Percentiles rank a stretch among this genome's conserved stretches.
Conservation (phyloP, 2,113 vertebrate species). For the Brachypteracias leptosomus region DNA sequence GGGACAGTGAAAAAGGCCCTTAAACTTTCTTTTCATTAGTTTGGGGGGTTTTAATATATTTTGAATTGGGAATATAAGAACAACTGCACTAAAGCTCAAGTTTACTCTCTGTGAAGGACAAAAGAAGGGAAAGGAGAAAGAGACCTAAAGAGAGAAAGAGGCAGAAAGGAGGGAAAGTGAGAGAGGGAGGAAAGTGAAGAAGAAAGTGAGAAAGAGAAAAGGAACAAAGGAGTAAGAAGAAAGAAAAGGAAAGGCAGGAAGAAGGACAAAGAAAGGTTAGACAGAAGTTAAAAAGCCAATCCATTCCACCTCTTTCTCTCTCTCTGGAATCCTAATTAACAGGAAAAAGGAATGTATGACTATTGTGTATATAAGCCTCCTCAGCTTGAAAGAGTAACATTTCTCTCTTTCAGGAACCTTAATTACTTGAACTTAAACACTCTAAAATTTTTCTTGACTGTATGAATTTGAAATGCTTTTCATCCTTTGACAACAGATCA, state of each 20-base stretch:
- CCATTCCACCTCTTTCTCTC: not conserved
- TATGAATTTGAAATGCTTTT: not conserved
- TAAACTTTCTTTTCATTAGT: not conserved
- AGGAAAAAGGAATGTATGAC: not conserved
- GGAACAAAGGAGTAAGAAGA: not conserved
- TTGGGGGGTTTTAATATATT: accelerated
- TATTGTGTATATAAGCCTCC: not conserved
- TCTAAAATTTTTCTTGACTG: not conserved
- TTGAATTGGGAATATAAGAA: not conserved
- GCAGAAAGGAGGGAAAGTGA: not conserved
- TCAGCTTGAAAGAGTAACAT: not conserved
- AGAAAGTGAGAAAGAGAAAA: not conserved
- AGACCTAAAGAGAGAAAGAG: not conserved
- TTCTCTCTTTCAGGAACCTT: not conserved
- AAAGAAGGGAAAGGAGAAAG: not conserved
- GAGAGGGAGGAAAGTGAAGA: not conserved
- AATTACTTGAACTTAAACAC: not conserved
- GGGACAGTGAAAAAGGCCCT: not conserved
- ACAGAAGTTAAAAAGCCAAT: not conserved
- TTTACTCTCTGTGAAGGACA: not conserved
- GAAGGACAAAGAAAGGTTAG: not conserved
- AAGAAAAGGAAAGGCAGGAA: not conserved
- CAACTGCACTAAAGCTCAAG: not conserved
- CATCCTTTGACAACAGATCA: not conserved
- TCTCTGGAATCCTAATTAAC: not conserved